Percentiles rank a stretch among this genome's conserved stretches.
These are phyloP conservation scores for Trichogramma pretiosum DNA, from an alignment of 1,140 invertebrate genomes.

Conservation along the genomic window DNA sequence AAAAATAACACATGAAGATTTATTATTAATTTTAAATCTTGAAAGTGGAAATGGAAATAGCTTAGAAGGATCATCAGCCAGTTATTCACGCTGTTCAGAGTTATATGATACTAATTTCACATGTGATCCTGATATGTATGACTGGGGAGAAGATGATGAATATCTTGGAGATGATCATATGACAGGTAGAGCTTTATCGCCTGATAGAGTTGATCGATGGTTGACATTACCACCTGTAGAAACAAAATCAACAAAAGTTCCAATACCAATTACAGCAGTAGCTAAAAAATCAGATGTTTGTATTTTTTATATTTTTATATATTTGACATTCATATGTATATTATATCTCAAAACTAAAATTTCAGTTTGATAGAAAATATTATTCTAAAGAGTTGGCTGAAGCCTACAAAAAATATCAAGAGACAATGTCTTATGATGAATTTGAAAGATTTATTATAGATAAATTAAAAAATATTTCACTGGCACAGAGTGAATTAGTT, in stretches of 20 bases:
- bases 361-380: slow-evolving; percentile 51
- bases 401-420: slow-evolving; percentile 38
- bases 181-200: slow-evolving; percentile 27
- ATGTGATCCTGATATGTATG: too few species aligned
- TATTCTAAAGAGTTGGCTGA: slow-evolving; percentile 51
- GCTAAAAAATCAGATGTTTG: slow-evolving; percentile 38
- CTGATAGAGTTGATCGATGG: slow-evolving; percentile 29
- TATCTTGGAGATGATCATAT: too few species aligned
- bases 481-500: slow-evolving; percentile 79
- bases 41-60: slow-evolving; percentile 13
- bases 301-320: slow-evolving; percentile 21
- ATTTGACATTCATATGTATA: background rate
- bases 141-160: too few species aligned
- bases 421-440: slow-evolving; percentile 48
- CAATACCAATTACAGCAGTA: background rate
- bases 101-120: too few species aligned
- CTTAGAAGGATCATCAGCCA: slow-evolving; percentile 5
- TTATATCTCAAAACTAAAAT: slow-evolving; percentile 9
- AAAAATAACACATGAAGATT: slow-evolving; percentile 25
- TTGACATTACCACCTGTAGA: slow-evolving; percentile 27
- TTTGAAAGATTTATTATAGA: slow-evolving; percentile 53
- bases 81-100: too few species aligned
- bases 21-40: slow-evolving; percentile 23
- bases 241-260: too few species aligned
- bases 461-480: slow-evolving; percentile 58